Base-by-base conservation (phyloP, 2,113 vertebrate species). In the Oreamnos americanus region DNA sequence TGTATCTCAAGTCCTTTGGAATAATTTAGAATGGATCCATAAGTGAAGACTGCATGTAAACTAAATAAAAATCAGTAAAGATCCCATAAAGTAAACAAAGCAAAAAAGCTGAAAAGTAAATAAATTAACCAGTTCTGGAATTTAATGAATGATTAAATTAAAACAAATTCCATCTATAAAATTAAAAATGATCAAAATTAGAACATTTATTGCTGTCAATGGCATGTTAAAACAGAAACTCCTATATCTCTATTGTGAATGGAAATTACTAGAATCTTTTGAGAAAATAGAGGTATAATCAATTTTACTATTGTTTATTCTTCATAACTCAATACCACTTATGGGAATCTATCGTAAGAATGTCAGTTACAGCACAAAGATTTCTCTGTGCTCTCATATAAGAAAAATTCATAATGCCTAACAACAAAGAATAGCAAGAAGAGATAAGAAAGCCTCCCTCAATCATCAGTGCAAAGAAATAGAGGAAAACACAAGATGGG, bases 41-140 rank as follows among this genome's bases (percentile, higher is more conserved):
- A 82, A 76, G 79, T 57, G 14, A 67, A 84, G 28, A 92, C 13
- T 36, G 13, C 36, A 62, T 51, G 49, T 83, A 49, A 94, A 87
- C 25, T 60, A 49, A 86, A 67, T 17, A 95, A 39, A 86, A 90
- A 76, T 82, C 49, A 76, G 5, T 94, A 47, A 94, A 85, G 5
- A 74, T 23, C n/a, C 16, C 62, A 92, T 39, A 51, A 64, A 8
- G 47, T 83, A 95, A 79, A 58, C 58, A 89, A 74, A 62, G 43
- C 14, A 85, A 94, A n/a, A 94, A 86, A 88, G 78, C 10, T 60
- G 78, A 45, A 82, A 76, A 88, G 64, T 67, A 67, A 95, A 67
- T 67, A 91, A 93, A 93, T 67, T 64, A 97, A 79, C 16, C 43
- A 87, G 84, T 83, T 87, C 79, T 96, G 64, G 93, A 78, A 97